Conservation (phyloP, 2,888 invertebrate species). For the Heliconius ethilla region DNA sequence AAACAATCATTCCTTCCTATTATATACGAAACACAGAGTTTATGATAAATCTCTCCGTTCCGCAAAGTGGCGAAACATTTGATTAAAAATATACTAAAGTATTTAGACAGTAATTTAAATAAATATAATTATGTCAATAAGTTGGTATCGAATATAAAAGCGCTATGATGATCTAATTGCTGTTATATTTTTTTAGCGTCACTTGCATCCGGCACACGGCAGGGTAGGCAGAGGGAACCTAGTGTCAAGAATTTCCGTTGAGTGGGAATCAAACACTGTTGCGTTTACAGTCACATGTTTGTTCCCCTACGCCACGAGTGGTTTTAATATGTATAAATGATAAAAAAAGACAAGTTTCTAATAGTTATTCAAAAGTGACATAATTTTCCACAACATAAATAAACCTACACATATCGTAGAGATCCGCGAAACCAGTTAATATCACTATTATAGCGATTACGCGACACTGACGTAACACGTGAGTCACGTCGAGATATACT, state of each 20-base stretch:
- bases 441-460: slow-evolving; percentile 50
- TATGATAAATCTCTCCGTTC: too few species aligned
- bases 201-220: neutral
- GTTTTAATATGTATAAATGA: neutral
- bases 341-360: neutral
- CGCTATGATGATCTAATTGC: too few species aligned
- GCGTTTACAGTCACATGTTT: neutral
- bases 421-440: slow-evolving; percentile 42
- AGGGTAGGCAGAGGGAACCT: neutral
- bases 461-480: slow-evolving; percentile 54
- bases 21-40: too few species aligned
- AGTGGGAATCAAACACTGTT: too few species aligned
- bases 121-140: too few species aligned
- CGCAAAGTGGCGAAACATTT: too few species aligned
- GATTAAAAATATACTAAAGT: too few species aligned
- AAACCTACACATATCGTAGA: neutral
- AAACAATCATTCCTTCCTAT: too few species aligned
- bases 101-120: too few species aligned
- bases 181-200: neutral
- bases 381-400: neutral
- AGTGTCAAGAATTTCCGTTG: neutral
- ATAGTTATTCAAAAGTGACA: slow-evolving; percentile 11
- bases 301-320: neutral
- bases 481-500: slow-evolving; percentile 59
- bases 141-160: too few species aligned